Base-by-base conservation (phyloP, 2,113 vertebrate species). In the Vanacampus margaritifer region DNA sequence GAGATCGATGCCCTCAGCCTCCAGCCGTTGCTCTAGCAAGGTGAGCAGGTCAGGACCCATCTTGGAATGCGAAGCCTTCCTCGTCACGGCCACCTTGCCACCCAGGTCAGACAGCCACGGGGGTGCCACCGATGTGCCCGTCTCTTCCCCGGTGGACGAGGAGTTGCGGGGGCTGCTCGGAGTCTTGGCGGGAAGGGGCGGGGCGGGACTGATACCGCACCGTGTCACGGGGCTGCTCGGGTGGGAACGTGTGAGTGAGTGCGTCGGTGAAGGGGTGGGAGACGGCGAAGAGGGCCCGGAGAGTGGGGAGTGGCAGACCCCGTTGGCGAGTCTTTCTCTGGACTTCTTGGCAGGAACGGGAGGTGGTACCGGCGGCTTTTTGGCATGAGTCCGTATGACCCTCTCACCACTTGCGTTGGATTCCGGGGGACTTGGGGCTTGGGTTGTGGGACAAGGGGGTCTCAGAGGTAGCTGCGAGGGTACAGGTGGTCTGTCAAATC, bases 261-360 rank as follows among this genome's bases (percentile, higher is more conserved):
- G 94, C 82, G 93, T 94, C 7, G 84, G 78, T 0, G 92, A 94
- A 76, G 93, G 88, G 57, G 87, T 80, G 0, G 94, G 92, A 1
- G 88, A 93, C 0, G 93, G 91, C 0, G 87, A 85, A 64, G 83
- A 90, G 3, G 93, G 85, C 17, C 87, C 80, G 43, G 89, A 89
- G 17, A 72, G 64, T 1, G 94, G 74, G 2, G 83, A 82, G 74
- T 92, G 91, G 71, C 89, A 90, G 1, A 95, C 86, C 43, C 97
- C 96, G 39, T 98, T 98, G 61, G 93, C 89, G 37, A 98, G 91
- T 67, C 94, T 94, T 73, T 97, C 96, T 81, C 90, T 93, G 71
- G 93, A 94, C 90, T 96, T 99, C 88, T 99, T 99, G 69, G 92
- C 94, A 19, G 97, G 97, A 24, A 99, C 96, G 0, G 97, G 97